Conservation (phyloP, 2,888 invertebrate species). For the Loripinus fragilis region DNA sequence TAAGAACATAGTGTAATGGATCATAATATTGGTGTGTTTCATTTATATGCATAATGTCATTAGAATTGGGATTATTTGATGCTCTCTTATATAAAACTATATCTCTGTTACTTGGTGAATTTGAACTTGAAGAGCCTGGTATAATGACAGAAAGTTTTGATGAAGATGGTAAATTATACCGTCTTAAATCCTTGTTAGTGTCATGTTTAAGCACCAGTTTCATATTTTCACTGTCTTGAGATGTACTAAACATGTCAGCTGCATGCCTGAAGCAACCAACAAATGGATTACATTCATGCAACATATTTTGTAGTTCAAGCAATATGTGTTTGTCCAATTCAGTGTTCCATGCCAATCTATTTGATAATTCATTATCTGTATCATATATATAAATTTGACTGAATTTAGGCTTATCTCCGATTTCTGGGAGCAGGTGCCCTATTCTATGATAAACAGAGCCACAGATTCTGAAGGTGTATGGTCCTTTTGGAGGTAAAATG, state of each 20-base stretch:
- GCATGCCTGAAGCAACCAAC: slow-evolving; percentile 12
- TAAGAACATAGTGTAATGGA: too few species aligned
- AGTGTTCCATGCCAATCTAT: slow-evolving; percentile 6
- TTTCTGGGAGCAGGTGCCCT: background rate
- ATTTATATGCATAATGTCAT: too few species aligned
- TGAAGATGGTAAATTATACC: too few species aligned
- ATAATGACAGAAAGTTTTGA: too few species aligned
- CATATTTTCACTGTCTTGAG: background rate
- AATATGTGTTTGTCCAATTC: background rate
- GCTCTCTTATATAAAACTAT: too few species aligned
- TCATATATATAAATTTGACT: slow-evolving; percentile 18
- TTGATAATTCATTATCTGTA: slow-evolving; percentile 5
- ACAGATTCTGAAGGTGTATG: slow-evolving; percentile 4
- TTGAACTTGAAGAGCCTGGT: too few species aligned
- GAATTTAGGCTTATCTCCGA: slow-evolving; percentile 1
- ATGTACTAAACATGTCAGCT: background rate
- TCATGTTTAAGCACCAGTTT: slow-evolving; percentile 2
- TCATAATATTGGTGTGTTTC: too few species aligned
- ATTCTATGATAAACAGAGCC: slow-evolving; percentile 12
- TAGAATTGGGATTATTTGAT: too few species aligned
- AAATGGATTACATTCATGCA: slow-evolving; percentile 9
- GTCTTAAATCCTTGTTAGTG: slow-evolving; percentile 14
- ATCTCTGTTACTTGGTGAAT: too few species aligned
- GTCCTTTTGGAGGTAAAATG: background rate
- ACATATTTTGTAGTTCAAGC: background rate